Conservation (phyloP, 2,888 invertebrate genomes). For the Drosophila mulleri region DNA sequence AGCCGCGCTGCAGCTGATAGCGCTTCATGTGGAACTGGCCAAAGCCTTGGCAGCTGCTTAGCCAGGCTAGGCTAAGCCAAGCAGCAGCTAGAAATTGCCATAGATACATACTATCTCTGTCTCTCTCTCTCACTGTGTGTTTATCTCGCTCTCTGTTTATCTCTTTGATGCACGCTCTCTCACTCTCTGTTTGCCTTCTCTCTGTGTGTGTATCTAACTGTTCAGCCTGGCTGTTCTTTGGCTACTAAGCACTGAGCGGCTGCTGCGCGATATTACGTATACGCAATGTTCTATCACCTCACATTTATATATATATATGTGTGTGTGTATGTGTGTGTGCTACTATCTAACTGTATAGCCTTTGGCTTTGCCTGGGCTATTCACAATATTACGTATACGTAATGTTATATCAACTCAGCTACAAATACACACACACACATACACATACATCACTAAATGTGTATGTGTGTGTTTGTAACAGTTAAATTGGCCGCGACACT, state of each 20-base stretch:
- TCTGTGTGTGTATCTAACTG: conserved; percentile 5
- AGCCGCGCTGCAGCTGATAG: conserved; percentile 75
- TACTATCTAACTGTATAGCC: background rate
- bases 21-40: conserved; percentile 82
- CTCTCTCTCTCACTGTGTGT: background rate
- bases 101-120: conserved; percentile 42
- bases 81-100: conserved; percentile 50
- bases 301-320: conserved; percentile 6
- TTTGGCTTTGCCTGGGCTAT: conserved; percentile 5
- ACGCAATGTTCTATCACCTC: conserved; percentile 56
- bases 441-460: background rate
- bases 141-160: background rate
- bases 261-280: conserved; percentile 63
- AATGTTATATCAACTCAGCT: conserved; percentile 38
- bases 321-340: background rate
- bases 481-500: conserved; percentile 67
- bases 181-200: background rate
- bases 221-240: conserved; percentile 57
- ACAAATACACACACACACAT: background rate
- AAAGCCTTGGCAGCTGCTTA: conserved; percentile 66
- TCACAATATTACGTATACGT: conserved; percentile 70
- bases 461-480: conserved; percentile 2
- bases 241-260: conserved; percentile 61
- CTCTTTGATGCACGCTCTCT: conserved; percentile 20
- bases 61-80: conserved; percentile 47